Base-by-base conservation (phyloP, 2,113 vertebrate species). In the Cochlearius cochlearius region DNA sequence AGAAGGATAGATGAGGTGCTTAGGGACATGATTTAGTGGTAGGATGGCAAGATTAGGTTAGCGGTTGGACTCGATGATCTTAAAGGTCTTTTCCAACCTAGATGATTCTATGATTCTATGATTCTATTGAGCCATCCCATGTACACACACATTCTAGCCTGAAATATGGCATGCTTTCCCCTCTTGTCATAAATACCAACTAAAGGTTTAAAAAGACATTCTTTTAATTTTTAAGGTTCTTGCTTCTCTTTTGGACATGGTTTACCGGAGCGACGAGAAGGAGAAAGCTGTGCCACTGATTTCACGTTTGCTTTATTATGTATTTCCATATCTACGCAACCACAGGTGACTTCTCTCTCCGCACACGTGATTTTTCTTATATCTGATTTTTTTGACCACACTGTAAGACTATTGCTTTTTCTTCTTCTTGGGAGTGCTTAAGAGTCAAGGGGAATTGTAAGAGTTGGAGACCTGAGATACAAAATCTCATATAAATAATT, bases 181-280 rank as follows among this genome's bases (percentile, higher is more conserved):
- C 14, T 68, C 72, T 14, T 34, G 5, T 39, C 80, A 83, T 59
- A 76, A 68, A 67, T 47, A 60, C 7, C 71, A 75, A 9, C 12
- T 32, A 9, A 30, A 75, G 20, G 9, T 55, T 60, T 71, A 60
- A 23, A 50, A 32, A 26, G 41, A 3, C 22, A 2, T 34, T 45
- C 10, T 84, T 73, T 52, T 27, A 2, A 1, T 53, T 32, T 38
- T 36, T 36, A 55, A 99, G 99, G 98, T 99, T 23, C 97, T 99
- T 97, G 99, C 99, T 26, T 98, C 98, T 9, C 99, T 99, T 72
- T 97, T 99, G 96, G 99, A 99, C 97, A 98, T 99, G 99, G 99
- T 99, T 11, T 99, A 99, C 86, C 98, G 99, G 63, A 99, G 99
- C 1, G 99, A 99, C 1, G 99, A 99, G 98, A 99, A 99, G 92